Evolutionary conservation across 2,113 vertebrate species (phyloP), one percentile per base, ranked within the genome.

Genomic region (Petaurus breviceps): DNA sequence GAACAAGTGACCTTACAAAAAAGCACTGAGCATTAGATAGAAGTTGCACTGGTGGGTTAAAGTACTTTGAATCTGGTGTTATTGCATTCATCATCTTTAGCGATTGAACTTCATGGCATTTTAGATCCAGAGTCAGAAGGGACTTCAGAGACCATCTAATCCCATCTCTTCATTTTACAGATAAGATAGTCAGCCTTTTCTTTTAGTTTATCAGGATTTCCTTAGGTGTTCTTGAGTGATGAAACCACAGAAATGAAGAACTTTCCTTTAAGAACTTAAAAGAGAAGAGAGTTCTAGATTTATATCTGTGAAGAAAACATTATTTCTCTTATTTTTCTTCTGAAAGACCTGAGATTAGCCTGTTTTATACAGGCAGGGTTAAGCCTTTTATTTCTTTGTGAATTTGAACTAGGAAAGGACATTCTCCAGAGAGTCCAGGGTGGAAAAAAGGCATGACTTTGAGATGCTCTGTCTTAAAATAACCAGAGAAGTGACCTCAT

Each of bases 391-490:
- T 90, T 94, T 93, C 49, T 91, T 57, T 51, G 1, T 93, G 46
- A 92, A 10, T 90, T 23, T 8, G 49, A 94, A 26, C 11, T 94
- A 90, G 49, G 92, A 94, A 96, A 84, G 93, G 51, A 91, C 9
- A 46, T 28, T 94, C 25, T 31, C 94, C 37, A 92, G 89, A 95
- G 90, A 97, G 95, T 92, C 25, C 91, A 96, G 94, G 51, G 94
- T 96, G 90, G 90, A 94, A 91, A 51, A 54, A 8, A 77, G 68
- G 91, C 97, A 94, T 96, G 96, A 97, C 98, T 98, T 98, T 98
- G 98, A 97, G 93, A 94, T 98, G 96, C 8, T 96, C 96, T 98
- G 97, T 97, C 97, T 97, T 97, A 98, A 98, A 98, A 98, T 98
- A 98, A 61, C 97, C 94, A 77, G 57, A 96, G 51, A 57, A 95